Conservation (phyloP, 2,797 vertebrate genomes). For the Salmo trutta region DNA sequence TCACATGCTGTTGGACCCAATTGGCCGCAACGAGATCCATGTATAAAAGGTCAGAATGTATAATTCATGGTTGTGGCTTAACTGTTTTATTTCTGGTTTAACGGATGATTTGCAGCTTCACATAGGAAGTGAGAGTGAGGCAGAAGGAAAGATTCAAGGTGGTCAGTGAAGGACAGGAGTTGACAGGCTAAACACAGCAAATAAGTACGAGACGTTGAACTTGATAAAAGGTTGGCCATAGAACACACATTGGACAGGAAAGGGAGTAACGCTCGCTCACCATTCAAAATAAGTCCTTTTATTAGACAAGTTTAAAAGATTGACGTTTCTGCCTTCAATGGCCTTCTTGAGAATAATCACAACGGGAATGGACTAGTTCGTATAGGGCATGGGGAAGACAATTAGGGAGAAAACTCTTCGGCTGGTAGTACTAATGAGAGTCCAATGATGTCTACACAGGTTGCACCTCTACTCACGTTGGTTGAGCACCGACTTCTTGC, state of each 20-base stretch:
- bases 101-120: constrained; percentile 62
- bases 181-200: not conserved
- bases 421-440: too few species aligned
- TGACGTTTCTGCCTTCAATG: too few species aligned
- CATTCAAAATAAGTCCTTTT: too few species aligned
- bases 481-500: not conserved
- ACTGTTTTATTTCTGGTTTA: constrained; percentile 68
- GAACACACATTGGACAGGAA: not conserved
- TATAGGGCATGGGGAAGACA: too few species aligned
- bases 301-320: too few species aligned
- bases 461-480: too few species aligned
- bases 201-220: constrained; percentile 5
- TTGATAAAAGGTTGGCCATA: not conserved
- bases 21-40: constrained; percentile 68
- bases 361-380: too few species aligned
- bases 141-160: constrained; percentile 31
- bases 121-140: constrained; percentile 41
- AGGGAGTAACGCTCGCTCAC: too few species aligned
- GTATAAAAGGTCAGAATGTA: constrained; percentile 71
- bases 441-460: too few species aligned
- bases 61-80: constrained; percentile 74
- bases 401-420: too few species aligned
- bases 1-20: constrained; percentile 52
- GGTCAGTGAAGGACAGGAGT: constrained; percentile 5
- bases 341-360: too few species aligned